Evolutionary conservation across 2,113 vertebrate genomes (phyloP), one percentile per base, ranked within the genome.

Genomic region (Mus pahari): DNA sequence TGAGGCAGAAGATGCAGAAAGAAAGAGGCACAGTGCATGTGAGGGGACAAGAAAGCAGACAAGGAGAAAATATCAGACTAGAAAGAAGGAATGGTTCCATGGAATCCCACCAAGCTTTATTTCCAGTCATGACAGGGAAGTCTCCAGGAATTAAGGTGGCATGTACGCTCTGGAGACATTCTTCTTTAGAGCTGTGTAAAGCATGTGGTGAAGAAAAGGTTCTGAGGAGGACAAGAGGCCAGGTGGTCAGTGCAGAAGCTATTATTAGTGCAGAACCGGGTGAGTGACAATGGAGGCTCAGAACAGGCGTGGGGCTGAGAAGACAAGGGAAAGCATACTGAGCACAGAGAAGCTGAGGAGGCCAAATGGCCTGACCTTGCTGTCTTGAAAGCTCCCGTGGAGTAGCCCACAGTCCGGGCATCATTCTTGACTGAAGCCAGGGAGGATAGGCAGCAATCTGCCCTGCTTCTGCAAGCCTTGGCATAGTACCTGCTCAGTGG

Each of bases 401-500:
- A 68, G 10, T 7, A 53, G 48, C 45, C 50, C 45, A 20, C 20
- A n/a, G 81, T 0, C 11, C 5, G 36, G 4, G 4, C n/a, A 14
- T 36, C 48, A 8, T 13, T 81, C 8, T 39, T 24, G 73, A 24
- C 8, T 3, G 1, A 45, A 45, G 7, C 20, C 24, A 48, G 4
- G 1, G 3, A 60, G 36, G 71, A 17, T 1, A 16, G 81, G 14
- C 73, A 24, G 8, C 7, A 3, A 31, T 68, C 33, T 7, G 1
- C 12, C 17, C 31, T 16, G 39, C 19, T 26, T 31, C 33, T 62
- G 6, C 22, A 0, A 1, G 33, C 66, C 26, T 31, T 3, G 33
- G 50, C 31, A 2, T 0, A 0, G 45, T 0, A 39, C 26, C 66
- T 28, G 26, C 19, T 31, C 17, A 31, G 24, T 22, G n/a, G 13